Evolutionary conservation across 2,797 vertebrate species (phyloP), one percentile per base, ranked within the genome.

Genomic region (Catharus ustulatus): DNA sequence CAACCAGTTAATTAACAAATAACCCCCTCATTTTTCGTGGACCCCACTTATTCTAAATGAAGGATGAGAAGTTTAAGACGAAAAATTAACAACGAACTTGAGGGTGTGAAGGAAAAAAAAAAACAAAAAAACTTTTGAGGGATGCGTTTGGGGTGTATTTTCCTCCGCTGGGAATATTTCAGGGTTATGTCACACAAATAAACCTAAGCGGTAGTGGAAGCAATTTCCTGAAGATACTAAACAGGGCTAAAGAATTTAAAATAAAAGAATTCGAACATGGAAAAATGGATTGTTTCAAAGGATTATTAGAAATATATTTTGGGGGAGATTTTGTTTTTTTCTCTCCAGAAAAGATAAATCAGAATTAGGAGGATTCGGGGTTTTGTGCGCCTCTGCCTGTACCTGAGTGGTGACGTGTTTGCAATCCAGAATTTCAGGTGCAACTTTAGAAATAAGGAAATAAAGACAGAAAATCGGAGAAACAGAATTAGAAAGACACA

Each of bases 1-100:
- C 29, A 68, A 86, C 29, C 67, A 82, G 66, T 93, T 96, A 94
- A 96, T 95, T 96, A 96, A 69, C 73, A 92, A 95, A 95, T 69
- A 93, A 36, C 45, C 38, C 58, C 38, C 87, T 55, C 26, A 32
- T 75, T 96, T 93, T 84, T 55, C 45, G 6, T 27, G 76, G 52
- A 90, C 58, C 55, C 79, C 81, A 72, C 45, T 45, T 95, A 93
- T 92, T 62, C 67, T 71, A 80, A 84, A 84, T 63, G 69, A 91
- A 80, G 42, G 58, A 61, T 15, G n/a, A 69, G 64, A 84, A 72
- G 67, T 92, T 86, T 15, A 45, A 88, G 73, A 38, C 22, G 29
- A 77, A 89, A 94, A 92, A 72, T 43, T 57, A 71, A 21, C 36
- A 61, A 84, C n/a, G n/a, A 76, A 63, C 45, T 76, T 18, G 32